Percentiles rank a stretch among this genome's conserved stretches.
These are phyloP conservation scores for Eupeodes corollae DNA, from an alignment of 1,140 invertebrate genomes.

Conservation along the genomic window DNA sequence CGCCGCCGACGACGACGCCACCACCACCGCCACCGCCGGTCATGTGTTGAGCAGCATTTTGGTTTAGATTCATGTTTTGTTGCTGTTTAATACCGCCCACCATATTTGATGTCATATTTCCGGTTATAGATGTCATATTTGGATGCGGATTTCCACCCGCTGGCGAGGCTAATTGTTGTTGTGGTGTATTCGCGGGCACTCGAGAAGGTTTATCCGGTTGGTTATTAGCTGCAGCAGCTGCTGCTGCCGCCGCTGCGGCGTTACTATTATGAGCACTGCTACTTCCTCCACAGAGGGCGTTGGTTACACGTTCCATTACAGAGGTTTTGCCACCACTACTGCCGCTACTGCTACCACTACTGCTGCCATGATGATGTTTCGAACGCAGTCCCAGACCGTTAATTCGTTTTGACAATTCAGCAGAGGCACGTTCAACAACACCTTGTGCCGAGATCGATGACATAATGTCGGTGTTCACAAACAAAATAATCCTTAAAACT, in stretches of 20 bases:
- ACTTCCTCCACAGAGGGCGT: slow-evolving; percentile 61
- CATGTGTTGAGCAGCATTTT: no score
- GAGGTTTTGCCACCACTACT: slow-evolving; percentile 42
- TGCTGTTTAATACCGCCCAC: slow-evolving; percentile 3
- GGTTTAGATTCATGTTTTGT: no score
- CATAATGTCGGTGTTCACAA: slow-evolving; percentile 12
- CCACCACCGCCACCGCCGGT: slow-evolving; percentile 4
- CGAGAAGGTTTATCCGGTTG: slow-evolving; percentile 4
- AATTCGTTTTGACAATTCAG: slow-evolving; percentile 75
- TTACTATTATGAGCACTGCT: slow-evolving; percentile 35
- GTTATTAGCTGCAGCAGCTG: slow-evolving; percentile 24
- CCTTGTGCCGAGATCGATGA: slow-evolving; percentile 38
- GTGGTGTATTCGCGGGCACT: slow-evolving; percentile 8
- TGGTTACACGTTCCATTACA: slow-evolving; percentile 75
- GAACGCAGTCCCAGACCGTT: slow-evolving; percentile 68
- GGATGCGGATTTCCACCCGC: slow-evolving; percentile 30
- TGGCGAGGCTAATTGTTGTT: slow-evolving; percentile 15
- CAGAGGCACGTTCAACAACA: slow-evolving; percentile 77
- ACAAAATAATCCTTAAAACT: no score
- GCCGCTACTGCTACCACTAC: slow-evolving; percentile 16
- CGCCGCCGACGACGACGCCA: slow-evolving; percentile 2
- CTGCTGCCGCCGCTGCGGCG: slow-evolving; percentile 22
- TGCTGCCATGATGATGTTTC: slow-evolving; percentile 47
- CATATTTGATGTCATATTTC: slow-evolving; percentile 33
- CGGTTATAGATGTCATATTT: slow-evolving; percentile 33